phyloP scores from a whole-genome alignment of 2,113 vertebrate genomes.

The Benthochromis sp. region DNA sequence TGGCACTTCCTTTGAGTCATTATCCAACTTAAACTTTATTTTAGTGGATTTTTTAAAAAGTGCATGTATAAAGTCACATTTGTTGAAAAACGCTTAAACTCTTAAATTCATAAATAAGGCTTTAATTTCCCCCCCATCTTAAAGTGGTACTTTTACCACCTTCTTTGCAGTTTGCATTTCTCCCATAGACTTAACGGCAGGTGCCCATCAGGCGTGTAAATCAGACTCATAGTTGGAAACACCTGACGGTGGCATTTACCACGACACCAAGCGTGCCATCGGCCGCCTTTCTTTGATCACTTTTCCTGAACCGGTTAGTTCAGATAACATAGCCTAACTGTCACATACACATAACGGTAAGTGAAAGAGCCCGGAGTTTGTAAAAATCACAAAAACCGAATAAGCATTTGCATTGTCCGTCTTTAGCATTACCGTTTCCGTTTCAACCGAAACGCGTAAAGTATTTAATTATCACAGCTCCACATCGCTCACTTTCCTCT shows the following conservation, averaged over 20 bases:
- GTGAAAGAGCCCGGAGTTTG: neutral
- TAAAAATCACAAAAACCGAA: fast-evolving
- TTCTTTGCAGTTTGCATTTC: neutral
- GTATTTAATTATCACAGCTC: neutral
- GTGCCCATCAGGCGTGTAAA: neutral
- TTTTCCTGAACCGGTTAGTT: neutral
- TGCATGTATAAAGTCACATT: neutral
- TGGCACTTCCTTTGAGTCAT: neutral
- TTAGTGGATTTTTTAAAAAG: neutral
- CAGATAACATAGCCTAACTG: neutral
- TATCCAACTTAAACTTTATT: neutral
- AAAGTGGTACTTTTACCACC: neutral
- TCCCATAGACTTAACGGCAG: neutral
- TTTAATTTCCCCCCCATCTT: neutral
- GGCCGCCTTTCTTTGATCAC: neutral
- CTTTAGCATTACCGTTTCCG: fast-evolving
- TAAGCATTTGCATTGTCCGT: neutral
- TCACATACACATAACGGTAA: neutral
- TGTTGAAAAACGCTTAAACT: neutral
- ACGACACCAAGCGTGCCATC: neutral
- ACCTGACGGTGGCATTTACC: neutral
- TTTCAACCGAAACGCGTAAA: fast-evolving
- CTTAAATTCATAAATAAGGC: neutral
- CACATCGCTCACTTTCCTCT: neutral
- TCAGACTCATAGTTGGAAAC: neutral